Percentiles rank a stretch among this genome's conserved stretches.
phyloP scores from a whole-genome alignment of 2,113 vertebrate genomes.

The Illadopsis cleaveri region DNA sequence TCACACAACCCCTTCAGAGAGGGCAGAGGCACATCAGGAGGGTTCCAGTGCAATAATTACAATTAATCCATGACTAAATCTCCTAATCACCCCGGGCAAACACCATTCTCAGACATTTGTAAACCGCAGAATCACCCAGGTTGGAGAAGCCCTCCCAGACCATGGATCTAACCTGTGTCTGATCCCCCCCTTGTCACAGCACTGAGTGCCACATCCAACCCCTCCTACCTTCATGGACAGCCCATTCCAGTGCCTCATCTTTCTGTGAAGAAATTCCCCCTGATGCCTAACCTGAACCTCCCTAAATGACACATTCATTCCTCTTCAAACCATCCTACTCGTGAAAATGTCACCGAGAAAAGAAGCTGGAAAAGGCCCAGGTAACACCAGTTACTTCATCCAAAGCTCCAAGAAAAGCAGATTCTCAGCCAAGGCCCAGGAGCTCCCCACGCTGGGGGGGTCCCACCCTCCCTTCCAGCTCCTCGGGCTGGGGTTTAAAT shows the following conservation, averaged over 20 bases:
- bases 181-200: not conserved
- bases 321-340: not conserved
- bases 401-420: not conserved
- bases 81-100: not conserved
- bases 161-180: not conserved
- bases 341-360: not conserved
- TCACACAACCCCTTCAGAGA: not conserved
- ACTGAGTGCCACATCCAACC: not conserved
- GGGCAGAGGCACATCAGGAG: not conserved
- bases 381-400: not conserved
- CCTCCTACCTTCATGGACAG: not conserved
- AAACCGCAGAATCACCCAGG: not conserved
- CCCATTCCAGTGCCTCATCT: fast-evolving
- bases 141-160: not conserved
- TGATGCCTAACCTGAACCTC: not conserved
- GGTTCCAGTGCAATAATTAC: not conserved
- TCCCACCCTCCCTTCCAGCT: not conserved
- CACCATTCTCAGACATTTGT: not conserved
- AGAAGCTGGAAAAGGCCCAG: not conserved
- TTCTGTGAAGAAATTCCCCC: not conserved
- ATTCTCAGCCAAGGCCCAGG: not conserved
- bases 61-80: conserved; percentile 9
- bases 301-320: not conserved
- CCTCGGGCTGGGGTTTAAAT: not conserved
- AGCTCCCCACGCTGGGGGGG: fast-evolving